Evolutionary conservation across 2,113 vertebrate species (phyloP).

Genomic region (Urocitellus parryii): DNA sequence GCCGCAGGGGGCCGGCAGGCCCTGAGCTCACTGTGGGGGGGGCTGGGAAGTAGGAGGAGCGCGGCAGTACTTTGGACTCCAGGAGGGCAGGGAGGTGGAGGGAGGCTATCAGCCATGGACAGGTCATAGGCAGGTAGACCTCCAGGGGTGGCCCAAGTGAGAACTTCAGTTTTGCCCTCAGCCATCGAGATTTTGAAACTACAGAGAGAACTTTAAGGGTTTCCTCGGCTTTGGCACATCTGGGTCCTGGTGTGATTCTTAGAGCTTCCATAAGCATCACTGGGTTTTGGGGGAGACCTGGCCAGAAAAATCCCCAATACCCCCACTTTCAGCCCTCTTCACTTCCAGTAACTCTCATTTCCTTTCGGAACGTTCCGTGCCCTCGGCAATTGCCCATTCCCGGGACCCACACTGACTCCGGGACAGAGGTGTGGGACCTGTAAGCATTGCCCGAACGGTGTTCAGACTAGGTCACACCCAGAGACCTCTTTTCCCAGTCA

Average conservation of each 20-base stretch:
- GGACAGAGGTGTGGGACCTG: too few species aligned
- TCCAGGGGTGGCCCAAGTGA: neutral
- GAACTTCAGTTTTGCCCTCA: neutral
- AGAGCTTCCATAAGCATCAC: neutral
- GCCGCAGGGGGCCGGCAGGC: neutral
- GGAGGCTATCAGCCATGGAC: neutral
- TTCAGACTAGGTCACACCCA: neutral
- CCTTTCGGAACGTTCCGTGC: neutral
- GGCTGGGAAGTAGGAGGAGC: neutral
- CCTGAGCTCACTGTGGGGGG: neutral
- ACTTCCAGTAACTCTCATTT: neutral
- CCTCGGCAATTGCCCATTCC: neutral
- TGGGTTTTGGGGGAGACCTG: neutral
- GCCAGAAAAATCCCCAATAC: neutral
- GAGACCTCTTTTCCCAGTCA: neutral
- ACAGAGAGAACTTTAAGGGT: neutral
- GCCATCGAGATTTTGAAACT: neutral
- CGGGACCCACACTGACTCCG: neutral
- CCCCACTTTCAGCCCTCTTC: neutral
- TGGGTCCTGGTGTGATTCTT: neutral
- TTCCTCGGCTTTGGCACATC: neutral
- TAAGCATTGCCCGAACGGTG: fast-evolving
- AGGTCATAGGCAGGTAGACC: neutral
- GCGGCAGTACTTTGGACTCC: neutral
- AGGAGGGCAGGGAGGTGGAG: fast-evolving